Evolutionary conservation across 2,113 vertebrate species (phyloP).

Genomic region (Saccopteryx leptura): DNA sequence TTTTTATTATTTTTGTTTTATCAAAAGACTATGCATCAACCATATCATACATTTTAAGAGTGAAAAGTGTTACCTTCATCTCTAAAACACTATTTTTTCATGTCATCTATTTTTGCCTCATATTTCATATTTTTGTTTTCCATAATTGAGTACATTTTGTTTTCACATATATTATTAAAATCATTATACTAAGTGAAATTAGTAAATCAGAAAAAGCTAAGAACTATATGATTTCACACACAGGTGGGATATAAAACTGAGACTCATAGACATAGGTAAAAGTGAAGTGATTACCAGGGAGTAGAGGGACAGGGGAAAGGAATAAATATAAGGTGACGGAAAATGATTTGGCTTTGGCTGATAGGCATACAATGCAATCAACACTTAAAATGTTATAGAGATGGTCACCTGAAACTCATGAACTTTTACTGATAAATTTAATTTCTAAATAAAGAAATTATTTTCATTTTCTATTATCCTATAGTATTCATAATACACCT

Average conservation of each 20-base stretch:
- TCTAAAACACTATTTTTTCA: conserved; percentile 2
- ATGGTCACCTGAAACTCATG: no score
- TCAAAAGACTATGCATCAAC: not conserved
- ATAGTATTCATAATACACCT: not conserved
- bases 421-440: no score
- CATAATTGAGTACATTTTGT: not conserved
- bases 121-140: conserved; percentile 23
- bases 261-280: no score
- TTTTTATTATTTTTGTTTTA: conserved; percentile 45
- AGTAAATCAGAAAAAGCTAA: no score
- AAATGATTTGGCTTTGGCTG: no score
- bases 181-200: not conserved
- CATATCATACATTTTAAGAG: conserved; percentile 24
- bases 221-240: no score
- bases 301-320: no score
- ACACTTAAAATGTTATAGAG: no score
- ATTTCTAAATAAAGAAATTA: not conserved
- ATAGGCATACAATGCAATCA: no score
- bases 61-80: conserved; percentile 8
- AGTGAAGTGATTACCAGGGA: no score
- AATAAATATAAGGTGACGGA: no score
- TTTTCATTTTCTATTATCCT: conserved; percentile 10
- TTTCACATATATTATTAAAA: not conserved
- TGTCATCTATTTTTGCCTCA: not conserved
- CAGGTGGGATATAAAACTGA: no score